Evolutionary conservation across 1,140 invertebrate genomes (phyloP).

Genomic region (Ceratina calcarata): DNA sequence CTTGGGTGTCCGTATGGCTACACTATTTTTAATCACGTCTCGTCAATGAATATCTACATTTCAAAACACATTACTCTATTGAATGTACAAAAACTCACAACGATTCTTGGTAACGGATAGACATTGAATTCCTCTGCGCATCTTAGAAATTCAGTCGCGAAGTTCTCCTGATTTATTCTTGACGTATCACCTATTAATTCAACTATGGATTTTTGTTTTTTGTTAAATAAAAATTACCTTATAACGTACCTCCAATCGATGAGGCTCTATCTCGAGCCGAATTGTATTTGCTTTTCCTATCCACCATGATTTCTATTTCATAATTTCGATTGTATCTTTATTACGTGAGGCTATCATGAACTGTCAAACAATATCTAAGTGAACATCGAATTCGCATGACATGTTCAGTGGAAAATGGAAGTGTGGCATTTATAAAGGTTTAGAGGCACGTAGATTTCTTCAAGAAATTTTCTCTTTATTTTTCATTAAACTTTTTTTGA

Average conservation of each 20-base stretch:
- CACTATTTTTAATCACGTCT: neutral
- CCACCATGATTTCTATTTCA: slow-evolving; percentile 2
- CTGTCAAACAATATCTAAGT: neutral
- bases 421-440: neutral
- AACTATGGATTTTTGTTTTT: neutral
- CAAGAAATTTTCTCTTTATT: no score
- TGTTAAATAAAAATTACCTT: neutral
- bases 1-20: no score
- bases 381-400: slow-evolving; percentile 7
- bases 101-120: slow-evolving; percentile 32
- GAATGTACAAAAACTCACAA: slow-evolving; percentile 16
- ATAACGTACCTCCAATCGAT: slow-evolving; percentile 18
- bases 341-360: neutral
- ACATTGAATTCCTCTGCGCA: slow-evolving; percentile 39
- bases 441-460: no score
- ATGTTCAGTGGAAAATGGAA: neutral
- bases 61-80: neutral
- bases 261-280: slow-evolving; percentile 26
- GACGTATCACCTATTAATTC: slow-evolving; percentile 1
- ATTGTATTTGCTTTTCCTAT: slow-evolving; percentile 20
- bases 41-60: neutral
- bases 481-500: no score
- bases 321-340: no score
- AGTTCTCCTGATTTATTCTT: slow-evolving; percentile 41
- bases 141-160: slow-evolving; percentile 52